Percentiles rank a stretch among this genome's conserved stretches.
Evolutionary conservation across 1,140 invertebrate genomes (phyloP).

Genomic region (Drosophila nikananu): DNA sequence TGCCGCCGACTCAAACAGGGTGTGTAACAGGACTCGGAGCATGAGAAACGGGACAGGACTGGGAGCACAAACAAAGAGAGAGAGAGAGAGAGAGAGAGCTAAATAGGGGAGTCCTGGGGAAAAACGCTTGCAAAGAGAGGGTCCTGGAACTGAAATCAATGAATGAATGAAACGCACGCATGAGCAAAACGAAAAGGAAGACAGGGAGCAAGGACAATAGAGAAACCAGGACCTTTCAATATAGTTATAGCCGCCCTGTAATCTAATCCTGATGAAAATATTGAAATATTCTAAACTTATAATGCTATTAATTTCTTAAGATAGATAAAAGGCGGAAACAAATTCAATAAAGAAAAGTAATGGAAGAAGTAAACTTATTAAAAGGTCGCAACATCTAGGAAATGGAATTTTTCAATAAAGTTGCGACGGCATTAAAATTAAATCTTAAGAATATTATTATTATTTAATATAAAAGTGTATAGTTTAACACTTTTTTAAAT

Average conservation of each 20-base stretch:
- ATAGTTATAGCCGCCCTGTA: slow-evolving; percentile 9
- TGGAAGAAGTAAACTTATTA: slow-evolving; percentile 10
- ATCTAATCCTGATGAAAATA: slow-evolving; percentile 25
- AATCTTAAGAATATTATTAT: too few relatives aligned
- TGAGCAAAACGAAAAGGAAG: slow-evolving; percentile 27
- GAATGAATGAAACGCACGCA: slow-evolving; percentile 58
- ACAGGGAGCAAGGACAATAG: slow-evolving; percentile 1
- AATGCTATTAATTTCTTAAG: background rate
- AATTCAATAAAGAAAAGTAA: slow-evolving; percentile 6
- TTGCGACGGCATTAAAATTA: too few relatives aligned
- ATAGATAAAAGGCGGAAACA: background rate
- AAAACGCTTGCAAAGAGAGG: slow-evolving; percentile 8
- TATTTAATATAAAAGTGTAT: too few relatives aligned
- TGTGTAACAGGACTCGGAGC: slow-evolving; percentile 16
- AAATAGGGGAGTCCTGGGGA: slow-evolving; percentile 20
- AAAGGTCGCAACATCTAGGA: background rate
- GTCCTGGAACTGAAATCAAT: slow-evolving; percentile 58
- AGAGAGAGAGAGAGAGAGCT: slow-evolving; percentile 23
- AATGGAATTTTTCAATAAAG: background rate
- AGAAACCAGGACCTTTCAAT: slow-evolving; percentile 19
- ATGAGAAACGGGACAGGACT: background rate
- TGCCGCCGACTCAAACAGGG: slow-evolving; percentile 44
- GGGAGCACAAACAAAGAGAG: background rate
- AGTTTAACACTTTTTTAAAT: too few relatives aligned
- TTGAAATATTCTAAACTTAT: slow-evolving; percentile 15